Evolutionary conservation across 2,797 vertebrate species (phyloP).

Genomic region (Thaleichthys pacificus): DNA sequence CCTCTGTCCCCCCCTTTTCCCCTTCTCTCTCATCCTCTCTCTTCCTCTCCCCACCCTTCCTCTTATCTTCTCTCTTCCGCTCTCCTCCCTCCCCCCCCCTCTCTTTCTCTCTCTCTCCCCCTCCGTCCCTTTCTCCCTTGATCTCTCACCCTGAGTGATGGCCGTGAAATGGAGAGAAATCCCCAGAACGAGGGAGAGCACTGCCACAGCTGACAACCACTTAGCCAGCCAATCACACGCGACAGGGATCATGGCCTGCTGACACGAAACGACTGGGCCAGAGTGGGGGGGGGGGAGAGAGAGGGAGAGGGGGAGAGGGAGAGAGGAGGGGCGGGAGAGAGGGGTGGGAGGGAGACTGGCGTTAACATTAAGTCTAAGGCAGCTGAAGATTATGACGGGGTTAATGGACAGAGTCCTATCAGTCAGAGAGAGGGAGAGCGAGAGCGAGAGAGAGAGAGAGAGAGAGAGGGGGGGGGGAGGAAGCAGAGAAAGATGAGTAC

Average conservation of each 20-base stretch:
- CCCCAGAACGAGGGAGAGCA: neutral
- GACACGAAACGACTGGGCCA: neutral
- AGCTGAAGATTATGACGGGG: too few relatives aligned
- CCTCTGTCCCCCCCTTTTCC: too few relatives aligned
- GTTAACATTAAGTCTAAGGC: too few relatives aligned
- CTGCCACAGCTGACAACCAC: neutral
- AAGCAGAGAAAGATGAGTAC: neutral
- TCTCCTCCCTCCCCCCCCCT: neutral
- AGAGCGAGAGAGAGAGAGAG: neutral
- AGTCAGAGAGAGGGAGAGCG: neutral
- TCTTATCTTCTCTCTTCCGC: too few relatives aligned
- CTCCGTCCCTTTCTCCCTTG: neutral
- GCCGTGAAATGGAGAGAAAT: conserved; percentile 4
- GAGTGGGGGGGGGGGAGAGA: neutral
- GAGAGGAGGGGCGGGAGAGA: neutral
- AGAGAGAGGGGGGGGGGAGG: neutral
- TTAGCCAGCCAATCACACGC: conserved; percentile 4
- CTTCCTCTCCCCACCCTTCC: neutral
- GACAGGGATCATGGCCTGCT: neutral
- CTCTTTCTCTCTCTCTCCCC: neutral
- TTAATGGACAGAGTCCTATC: too few relatives aligned
- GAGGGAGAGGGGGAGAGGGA: neutral
- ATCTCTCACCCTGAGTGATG: neutral
- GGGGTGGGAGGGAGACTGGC: neutral
- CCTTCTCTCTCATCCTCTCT: neutral